A percentile compares a stretch with the other conserved stretches of the same genome.
Evolutionary conservation across 2,888 invertebrate species (phyloP).

Genomic region (Acanthosepion lycidas): DNA sequence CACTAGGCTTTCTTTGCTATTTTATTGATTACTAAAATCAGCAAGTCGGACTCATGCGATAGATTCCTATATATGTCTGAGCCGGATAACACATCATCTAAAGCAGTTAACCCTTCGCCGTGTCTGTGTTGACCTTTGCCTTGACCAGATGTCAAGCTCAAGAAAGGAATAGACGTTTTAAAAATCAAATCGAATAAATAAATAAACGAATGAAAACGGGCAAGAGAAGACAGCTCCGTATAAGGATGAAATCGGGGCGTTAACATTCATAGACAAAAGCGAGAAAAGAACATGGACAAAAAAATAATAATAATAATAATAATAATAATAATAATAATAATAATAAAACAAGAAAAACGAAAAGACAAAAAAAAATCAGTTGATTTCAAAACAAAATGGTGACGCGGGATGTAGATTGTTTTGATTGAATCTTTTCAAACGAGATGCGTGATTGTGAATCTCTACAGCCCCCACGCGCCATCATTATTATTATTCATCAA

Average conservation of each 20-base stretch:
- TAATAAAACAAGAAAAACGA: too few relatives aligned
- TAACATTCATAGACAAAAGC: not conserved
- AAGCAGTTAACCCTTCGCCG: not conserved
- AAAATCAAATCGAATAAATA: not conserved
- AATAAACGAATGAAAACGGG: not conserved
- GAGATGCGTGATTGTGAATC: not conserved
- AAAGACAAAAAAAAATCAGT: not conserved
- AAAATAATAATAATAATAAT: too few relatives aligned
- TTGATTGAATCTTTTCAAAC: not conserved
- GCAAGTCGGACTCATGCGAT: not conserved
- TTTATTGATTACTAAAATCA: not conserved
- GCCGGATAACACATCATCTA: not conserved
- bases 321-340: too few relatives aligned
- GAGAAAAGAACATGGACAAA: not conserved
- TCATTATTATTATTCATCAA: not conserved
- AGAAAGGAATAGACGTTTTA: not conserved
- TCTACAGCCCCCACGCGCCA: too few relatives aligned
- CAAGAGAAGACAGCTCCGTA: not conserved
- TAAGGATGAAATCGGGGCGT: not conserved
- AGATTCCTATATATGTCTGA: not conserved
- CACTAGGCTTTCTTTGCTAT: not conserved
- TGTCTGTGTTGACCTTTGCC: not conserved
- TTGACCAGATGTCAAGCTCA: not conserved
- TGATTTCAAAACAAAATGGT: not conserved
- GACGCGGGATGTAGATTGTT: not conserved